Conservation (phyloP, 2,797 vertebrate genomes). For the Sebastes minor region DNA sequence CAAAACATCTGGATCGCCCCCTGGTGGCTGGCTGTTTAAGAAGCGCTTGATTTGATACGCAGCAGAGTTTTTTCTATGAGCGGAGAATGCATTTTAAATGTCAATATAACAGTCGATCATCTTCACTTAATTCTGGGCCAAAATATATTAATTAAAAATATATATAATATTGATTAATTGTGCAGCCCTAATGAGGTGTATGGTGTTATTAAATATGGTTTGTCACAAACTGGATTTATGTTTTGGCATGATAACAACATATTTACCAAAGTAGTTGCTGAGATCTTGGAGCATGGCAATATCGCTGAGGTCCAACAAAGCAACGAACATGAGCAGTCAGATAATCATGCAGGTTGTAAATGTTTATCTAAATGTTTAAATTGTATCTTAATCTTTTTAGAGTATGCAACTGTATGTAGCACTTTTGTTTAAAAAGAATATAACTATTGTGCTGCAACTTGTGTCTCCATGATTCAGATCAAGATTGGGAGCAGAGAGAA, state of each 20-base stretch:
- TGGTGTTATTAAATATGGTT: neutral
- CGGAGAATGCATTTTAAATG: too few relatives aligned
- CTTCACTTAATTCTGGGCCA: too few relatives aligned
- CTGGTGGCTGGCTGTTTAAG: too few relatives aligned
- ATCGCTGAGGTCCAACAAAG: neutral
- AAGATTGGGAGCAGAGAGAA: neutral
- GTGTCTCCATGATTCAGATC: neutral
- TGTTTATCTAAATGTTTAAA: neutral
- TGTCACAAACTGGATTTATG: neutral
- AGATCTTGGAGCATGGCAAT: neutral
- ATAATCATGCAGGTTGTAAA: neutral
- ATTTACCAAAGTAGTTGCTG: neutral
- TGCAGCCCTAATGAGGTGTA: neutral
- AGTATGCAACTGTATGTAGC: neutral
- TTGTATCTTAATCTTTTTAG: neutral
- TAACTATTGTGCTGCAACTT: neutral
- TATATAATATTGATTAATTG: too few relatives aligned
- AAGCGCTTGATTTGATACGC: too few relatives aligned
- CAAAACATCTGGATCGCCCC: too few relatives aligned
- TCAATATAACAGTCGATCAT: too few relatives aligned
- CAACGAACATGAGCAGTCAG: neutral
- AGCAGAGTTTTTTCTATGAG: too few relatives aligned
- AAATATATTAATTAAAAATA: too few relatives aligned
- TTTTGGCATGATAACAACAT: neutral
- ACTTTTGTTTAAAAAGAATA: neutral